These are phyloP conservation scores for Periphyllus acericola DNA, from an alignment of 2,888 invertebrate genomes.

Conservation along the genomic window DNA sequence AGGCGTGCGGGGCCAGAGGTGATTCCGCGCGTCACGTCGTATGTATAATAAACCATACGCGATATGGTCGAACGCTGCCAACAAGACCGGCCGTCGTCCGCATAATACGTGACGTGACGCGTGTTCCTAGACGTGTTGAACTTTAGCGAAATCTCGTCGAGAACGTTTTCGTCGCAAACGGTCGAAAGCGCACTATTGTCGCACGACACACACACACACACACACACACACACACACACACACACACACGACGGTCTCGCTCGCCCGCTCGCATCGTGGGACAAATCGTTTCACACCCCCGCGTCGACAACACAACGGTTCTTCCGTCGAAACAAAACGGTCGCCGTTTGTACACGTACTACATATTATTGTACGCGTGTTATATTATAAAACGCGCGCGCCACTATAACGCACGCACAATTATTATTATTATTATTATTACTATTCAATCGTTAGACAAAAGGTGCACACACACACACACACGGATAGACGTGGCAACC, in stretches of 20 bases:
- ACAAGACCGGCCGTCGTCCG: not conserved
- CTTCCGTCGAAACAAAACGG: constrained; percentile 22
- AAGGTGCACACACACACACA: not conserved
- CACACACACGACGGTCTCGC: too few relatives aligned
- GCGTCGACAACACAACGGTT: too few relatives aligned
- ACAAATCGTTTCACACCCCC: constrained; percentile 22
- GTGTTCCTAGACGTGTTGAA: not conserved
- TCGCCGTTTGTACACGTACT: not conserved
- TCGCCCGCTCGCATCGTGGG: too few relatives aligned
- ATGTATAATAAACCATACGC: not conserved
- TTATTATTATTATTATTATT: not conserved
- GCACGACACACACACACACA: not conserved
- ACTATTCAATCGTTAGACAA: constrained; percentile 35
- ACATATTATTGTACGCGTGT: too few relatives aligned
- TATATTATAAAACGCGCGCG: not conserved
- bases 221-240: too few relatives aligned
- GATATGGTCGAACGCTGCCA: constrained; percentile 19
- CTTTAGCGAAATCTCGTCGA: not conserved
- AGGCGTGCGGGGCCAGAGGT: not conserved
- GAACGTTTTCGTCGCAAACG: not conserved
- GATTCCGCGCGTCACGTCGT: not conserved
- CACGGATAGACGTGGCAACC: constrained; percentile 1
- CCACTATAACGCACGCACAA: not conserved
- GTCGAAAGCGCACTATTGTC: not conserved
- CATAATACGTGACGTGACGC: too few relatives aligned